These are phyloP conservation scores for Ornithoptera alexandrae DNA, from an alignment of 2,888 invertebrate genomes.

Conservation along the genomic window DNA sequence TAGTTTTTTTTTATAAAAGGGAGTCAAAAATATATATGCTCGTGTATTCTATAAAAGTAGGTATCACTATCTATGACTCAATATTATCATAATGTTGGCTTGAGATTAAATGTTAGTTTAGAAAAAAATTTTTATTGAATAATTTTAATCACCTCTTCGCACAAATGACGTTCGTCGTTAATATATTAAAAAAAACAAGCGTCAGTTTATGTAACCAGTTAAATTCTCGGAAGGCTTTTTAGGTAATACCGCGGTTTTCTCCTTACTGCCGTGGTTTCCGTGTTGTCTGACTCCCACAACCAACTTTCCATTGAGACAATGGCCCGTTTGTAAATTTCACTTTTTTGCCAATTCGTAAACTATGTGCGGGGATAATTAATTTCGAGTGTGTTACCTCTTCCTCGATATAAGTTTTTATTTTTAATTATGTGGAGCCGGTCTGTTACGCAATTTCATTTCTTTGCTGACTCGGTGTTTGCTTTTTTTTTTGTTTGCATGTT, in stretches of 20 bases:
- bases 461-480: constrained; percentile 13
- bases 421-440: constrained; percentile 25
- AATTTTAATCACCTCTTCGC: too few relatives aligned
- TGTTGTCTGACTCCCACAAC: constrained; percentile 60
- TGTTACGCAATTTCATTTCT: constrained; percentile 22
- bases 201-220: constrained; percentile 36
- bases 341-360: constrained; percentile 68
- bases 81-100: too few relatives aligned
- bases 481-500: constrained; percentile 1
- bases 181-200: not conserved
- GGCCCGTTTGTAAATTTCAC: constrained; percentile 69
- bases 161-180: not conserved
- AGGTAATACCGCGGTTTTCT: constrained; percentile 63
- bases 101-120: too few relatives aligned
- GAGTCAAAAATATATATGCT: too few relatives aligned
- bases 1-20: too few relatives aligned
- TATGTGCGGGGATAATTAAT: constrained; percentile 59
- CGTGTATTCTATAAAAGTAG: too few relatives aligned
- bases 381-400: constrained; percentile 57
- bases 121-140: too few relatives aligned
- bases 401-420: constrained; percentile 43
- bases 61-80: too few relatives aligned
- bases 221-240: constrained; percentile 40
- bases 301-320: constrained; percentile 69
- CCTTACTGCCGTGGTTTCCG: constrained; percentile 44